Conservation (phyloP, 1,140 invertebrate genomes). For the Lordiphosa collinella region DNA sequence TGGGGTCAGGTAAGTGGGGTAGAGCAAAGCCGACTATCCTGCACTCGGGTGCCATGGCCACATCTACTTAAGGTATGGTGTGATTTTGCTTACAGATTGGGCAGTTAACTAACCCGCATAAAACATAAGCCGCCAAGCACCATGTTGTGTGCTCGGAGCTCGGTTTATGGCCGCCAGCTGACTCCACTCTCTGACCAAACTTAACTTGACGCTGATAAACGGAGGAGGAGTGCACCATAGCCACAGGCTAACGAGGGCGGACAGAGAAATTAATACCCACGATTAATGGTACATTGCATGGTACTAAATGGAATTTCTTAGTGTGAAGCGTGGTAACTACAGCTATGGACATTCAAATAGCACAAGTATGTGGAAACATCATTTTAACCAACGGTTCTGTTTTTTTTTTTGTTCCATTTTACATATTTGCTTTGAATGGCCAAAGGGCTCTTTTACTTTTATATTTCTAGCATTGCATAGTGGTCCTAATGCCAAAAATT, state of each 20-base stretch:
- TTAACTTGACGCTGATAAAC: slow-evolving; percentile 35
- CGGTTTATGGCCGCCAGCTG: slow-evolving; percentile 50
- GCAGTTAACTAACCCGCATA: slow-evolving; percentile 40
- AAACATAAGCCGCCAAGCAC: slow-evolving; percentile 45
- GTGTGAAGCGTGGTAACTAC: too few species aligned
- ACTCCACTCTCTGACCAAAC: slow-evolving; percentile 14
- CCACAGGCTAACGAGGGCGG: slow-evolving; percentile 9
- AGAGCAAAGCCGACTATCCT: too few species aligned
- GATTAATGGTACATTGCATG: too few species aligned
- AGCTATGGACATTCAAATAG: too few species aligned
- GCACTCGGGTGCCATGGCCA: not conserved
- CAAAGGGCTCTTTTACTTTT: too few species aligned
- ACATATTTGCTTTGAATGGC: too few species aligned
- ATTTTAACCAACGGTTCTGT: too few species aligned
- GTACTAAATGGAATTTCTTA: too few species aligned
- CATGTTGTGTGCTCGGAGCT: slow-evolving; percentile 25
- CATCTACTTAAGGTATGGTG: not conserved
- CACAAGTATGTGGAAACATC: too few species aligned
- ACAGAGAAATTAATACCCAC: not conserved
- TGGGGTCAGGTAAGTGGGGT: not conserved
- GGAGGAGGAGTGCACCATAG: slow-evolving; percentile 3
- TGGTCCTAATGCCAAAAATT: too few species aligned
- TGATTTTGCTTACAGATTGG: slow-evolving; percentile 5
- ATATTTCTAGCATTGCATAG: too few species aligned
- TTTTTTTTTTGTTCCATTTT: too few species aligned